Conservation (phyloP, 2,113 vertebrate genomes). For the Tichodroma muraria region DNA sequence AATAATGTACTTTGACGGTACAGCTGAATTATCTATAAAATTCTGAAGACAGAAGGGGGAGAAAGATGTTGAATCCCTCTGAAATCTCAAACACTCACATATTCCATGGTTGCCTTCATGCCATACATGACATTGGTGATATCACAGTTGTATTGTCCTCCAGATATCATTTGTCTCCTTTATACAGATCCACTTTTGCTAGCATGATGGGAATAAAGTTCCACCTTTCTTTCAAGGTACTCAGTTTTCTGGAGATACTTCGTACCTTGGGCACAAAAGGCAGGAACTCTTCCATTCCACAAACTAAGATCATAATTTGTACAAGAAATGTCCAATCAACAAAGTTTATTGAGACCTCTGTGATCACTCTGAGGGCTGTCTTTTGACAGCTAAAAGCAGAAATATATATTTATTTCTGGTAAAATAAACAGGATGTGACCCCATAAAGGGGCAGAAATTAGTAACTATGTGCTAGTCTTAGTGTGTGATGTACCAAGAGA, state of each 20-base stretch:
- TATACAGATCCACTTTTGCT: background rate
- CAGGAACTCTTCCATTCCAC: background rate
- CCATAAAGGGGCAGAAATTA: background rate
- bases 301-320: background rate
- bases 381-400: background rate
- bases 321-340: background rate
- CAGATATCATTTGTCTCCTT: background rate
- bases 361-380: background rate
- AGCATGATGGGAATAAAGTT: background rate
- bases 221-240: background rate
- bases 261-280: background rate
- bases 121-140: background rate
- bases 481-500: background rate
- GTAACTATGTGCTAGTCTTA: background rate
- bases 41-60: background rate
- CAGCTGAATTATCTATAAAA: background rate
- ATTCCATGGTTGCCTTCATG: background rate
- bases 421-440: background rate
- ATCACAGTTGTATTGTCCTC: background rate
- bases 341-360: background rate
- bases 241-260: background rate
- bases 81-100: background rate
- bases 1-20: background rate
- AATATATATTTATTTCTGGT: background rate
- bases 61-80: background rate